phyloP scores from a whole-genome alignment of 2,113 vertebrate species.

The Oreamnos americanus region DNA sequence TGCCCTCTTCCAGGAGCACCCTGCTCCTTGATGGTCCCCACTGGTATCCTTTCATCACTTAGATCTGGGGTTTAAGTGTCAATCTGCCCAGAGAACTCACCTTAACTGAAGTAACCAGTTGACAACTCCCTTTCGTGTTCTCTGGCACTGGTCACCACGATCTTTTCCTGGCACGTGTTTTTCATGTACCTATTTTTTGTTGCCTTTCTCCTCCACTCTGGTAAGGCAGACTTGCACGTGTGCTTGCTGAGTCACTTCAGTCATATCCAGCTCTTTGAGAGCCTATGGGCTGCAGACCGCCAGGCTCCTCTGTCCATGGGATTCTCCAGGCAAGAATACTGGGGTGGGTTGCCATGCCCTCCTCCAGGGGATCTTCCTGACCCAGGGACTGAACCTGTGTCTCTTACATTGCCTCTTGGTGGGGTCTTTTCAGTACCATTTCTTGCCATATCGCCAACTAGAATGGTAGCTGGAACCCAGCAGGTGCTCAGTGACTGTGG shows the following conservation, averaged over 20 bases:
- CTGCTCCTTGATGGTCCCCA: neutral
- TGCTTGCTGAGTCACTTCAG: neutral
- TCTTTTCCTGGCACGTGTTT: neutral
- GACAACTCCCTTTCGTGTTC: neutral
- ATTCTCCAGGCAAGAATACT: neutral
- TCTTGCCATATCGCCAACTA: neutral
- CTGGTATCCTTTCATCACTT: neutral
- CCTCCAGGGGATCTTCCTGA: neutral
- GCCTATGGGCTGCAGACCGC: neutral
- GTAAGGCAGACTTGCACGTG: neutral
- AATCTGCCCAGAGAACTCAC: neutral
- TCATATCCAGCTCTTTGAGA: neutral
- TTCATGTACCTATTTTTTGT: neutral
- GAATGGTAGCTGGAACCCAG: neutral
- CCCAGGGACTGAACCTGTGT: accelerated
- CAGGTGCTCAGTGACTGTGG: neutral
- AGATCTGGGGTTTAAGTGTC: neutral
- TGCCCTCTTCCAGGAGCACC: neutral
- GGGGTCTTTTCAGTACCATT: neutral
- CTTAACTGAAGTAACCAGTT: neutral
- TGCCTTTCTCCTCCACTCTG: neutral
- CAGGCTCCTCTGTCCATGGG: neutral
- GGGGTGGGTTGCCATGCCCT: neutral
- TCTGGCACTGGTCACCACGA: neutral
- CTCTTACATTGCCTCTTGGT: neutral